These are phyloP conservation scores for Cheilosia pagana DNA, from an alignment of 2,888 invertebrate genomes.

Conservation along the genomic window DNA sequence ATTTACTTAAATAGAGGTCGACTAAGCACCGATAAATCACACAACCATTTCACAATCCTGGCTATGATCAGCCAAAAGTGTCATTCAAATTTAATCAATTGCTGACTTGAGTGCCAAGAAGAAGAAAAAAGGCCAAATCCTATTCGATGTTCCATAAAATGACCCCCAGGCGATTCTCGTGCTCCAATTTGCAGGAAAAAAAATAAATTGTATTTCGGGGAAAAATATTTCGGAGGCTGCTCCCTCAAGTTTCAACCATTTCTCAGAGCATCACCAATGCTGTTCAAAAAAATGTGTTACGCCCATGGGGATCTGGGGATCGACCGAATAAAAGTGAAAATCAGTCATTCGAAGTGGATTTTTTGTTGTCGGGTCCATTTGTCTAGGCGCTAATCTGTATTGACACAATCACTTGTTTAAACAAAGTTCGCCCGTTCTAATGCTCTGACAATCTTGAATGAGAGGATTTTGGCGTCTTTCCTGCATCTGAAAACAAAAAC, in stretches of 20 bases:
- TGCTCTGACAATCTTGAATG: too few species aligned
- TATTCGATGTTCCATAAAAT: slow-evolving; percentile 3
- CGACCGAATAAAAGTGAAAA: slow-evolving; percentile 31
- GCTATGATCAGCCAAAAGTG: slow-evolving; percentile 3
- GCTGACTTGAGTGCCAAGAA: slow-evolving; percentile 8
- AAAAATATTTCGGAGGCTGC: not conserved
- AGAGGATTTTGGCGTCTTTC: not conserved
- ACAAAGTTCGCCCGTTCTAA: not conserved
- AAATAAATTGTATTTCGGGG: not conserved
- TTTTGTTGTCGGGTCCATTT: not conserved
- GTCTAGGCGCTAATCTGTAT: not conserved
- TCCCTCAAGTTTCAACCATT: slow-evolving; percentile 16
- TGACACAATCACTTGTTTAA: not conserved
- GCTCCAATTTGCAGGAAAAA: not conserved
- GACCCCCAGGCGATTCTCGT: not conserved
- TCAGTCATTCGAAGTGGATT: slow-evolving; percentile 32
- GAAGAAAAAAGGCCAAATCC: slow-evolving; percentile 1
- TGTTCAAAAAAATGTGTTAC: not conserved
- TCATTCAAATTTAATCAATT: slow-evolving; percentile 34
- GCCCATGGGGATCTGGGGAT: not conserved
- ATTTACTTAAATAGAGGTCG: too few species aligned
- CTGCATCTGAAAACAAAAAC: not conserved
- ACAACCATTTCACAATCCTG: not conserved
- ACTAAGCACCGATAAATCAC: not conserved
- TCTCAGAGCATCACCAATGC: not conserved